A percentile compares a stretch with the other conserved stretches of the same genome.
phyloP scores from a whole-genome alignment of 2,113 vertebrate species.

The Ploceus nigricollis region DNA sequence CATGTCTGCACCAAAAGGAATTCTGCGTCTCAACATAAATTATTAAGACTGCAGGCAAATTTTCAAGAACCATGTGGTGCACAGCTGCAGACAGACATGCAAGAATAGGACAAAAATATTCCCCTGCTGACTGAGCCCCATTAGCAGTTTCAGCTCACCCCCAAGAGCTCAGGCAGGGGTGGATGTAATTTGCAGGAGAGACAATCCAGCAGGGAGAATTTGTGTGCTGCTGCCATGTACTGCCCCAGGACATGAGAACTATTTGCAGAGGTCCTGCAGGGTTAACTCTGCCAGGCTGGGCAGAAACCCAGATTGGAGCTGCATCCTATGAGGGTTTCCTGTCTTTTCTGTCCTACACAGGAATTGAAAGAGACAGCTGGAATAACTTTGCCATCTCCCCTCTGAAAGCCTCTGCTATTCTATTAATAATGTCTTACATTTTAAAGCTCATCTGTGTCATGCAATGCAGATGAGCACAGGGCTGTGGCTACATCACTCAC shows the following conservation, averaged over 20 bases:
- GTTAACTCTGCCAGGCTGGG: not conserved
- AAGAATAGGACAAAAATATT: not conserved
- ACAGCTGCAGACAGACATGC: not conserved
- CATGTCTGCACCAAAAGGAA: not conserved
- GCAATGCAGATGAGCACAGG: not conserved
- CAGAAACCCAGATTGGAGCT: not conserved
- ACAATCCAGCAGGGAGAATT: not conserved
- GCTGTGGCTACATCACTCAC: accelerated
- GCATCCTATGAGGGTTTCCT: not conserved
- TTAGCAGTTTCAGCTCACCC: not conserved
- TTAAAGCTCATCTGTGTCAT: not conserved
- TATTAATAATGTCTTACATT: not conserved
- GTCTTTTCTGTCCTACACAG: not conserved
- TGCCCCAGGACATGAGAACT: not conserved
- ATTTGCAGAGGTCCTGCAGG: not conserved
- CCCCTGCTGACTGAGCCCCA: not conserved
- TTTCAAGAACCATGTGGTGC: not conserved
- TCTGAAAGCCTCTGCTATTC: not conserved
- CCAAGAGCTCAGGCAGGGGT: not conserved
- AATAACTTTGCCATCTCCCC: not conserved
- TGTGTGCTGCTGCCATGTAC: not conserved
- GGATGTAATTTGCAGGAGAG: not conserved
- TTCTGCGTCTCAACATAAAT: not conserved
- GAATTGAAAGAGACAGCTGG: not conserved
- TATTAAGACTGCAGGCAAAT: not conserved